Evolutionary conservation across 1,140 invertebrate genomes (phyloP), one percentile per base, ranked within the genome.

Genomic region (Phthorimaea operculella): DNA sequence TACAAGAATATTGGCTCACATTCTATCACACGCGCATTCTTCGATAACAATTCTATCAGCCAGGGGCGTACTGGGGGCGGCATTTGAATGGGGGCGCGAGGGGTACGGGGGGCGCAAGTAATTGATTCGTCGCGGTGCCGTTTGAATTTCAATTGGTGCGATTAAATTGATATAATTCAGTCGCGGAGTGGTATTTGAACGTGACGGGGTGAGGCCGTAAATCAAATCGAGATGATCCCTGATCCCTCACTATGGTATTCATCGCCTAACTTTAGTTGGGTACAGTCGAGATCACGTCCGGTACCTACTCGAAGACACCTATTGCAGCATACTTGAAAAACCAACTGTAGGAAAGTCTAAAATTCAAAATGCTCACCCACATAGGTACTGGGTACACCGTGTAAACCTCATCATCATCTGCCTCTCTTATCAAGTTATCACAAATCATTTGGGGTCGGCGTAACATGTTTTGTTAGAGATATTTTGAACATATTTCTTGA

Each of bases 1-100:
- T 57, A 55, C 60, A 57, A 58, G 33, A 55, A 59, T 78, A 80
- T 76, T 75, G 74, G 66, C 64, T 69, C 64, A 64, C 73, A 80
- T 78, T 78, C 63, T 76, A 73, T 76, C 78, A 81, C 78, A 81
- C 72, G 72, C 76, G 70, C 70, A 81, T 77, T 80, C 76, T 76
- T 72, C 64, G 70, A 68, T 74, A 72, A 79, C 73, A 77, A 71
- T 79, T 77, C 76, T 76, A 78, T 80, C 77, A 72, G 62, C 60
- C 21, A 33, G 39, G 63, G 59, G 62, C 53, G 45, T 34, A 47
- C 2, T n/a, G 51, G 51, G 50, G 66, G 67, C 57, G 69, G 57
- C 68, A 77, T 81, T 77, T 77, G 74, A 81, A 79, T 78, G 63
- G 62, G 51, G 50, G 64, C 67, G 67, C 57, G 68, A 56, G 66